Conservation (phyloP, 2,888 invertebrate genomes). For the Silvanus unidentatus region DNA sequence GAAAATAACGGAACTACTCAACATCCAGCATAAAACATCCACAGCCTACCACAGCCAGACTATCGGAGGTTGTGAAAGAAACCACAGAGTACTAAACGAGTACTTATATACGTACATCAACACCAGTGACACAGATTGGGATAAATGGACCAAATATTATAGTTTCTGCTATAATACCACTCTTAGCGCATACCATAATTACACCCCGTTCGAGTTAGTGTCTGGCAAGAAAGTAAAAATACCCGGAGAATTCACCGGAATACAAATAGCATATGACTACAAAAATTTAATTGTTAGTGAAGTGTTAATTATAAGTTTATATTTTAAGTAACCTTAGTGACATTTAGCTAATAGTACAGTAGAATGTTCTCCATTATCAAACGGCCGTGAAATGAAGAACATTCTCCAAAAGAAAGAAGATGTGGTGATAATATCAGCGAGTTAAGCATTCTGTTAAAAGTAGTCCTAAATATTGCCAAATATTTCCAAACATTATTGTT, state of each 20-base stretch:
- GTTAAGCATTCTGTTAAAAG: too few species aligned
- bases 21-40: slow-evolving; percentile 9
- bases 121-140: slow-evolving; percentile 13
- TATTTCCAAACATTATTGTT: too few species aligned
- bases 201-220: slow-evolving; percentile 15
- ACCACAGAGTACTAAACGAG: slow-evolving; percentile 20
- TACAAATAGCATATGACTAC: slow-evolving; percentile 6
- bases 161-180: slow-evolving; percentile 18
- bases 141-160: slow-evolving; percentile 11
- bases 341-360: too few species aligned
- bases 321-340: too few species aligned
- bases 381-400: too few species aligned
- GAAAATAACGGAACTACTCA: slow-evolving; percentile 5
- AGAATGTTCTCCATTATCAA: too few species aligned
- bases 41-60: slow-evolving; percentile 35
- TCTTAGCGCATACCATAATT: slow-evolving; percentile 14
- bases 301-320: too few species aligned
- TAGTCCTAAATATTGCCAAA: too few species aligned
- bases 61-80: slow-evolving; percentile 20
- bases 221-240: slow-evolving; percentile 12
- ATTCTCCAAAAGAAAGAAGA: too few species aligned
- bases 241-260: slow-evolving; percentile 3
- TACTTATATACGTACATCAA: slow-evolving; percentile 16
- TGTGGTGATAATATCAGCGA: too few species aligned
- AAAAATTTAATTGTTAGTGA: neutral